phyloP scores from a whole-genome alignment of 2,797 vertebrate species.

The Pangasius sanitwongsei region DNA sequence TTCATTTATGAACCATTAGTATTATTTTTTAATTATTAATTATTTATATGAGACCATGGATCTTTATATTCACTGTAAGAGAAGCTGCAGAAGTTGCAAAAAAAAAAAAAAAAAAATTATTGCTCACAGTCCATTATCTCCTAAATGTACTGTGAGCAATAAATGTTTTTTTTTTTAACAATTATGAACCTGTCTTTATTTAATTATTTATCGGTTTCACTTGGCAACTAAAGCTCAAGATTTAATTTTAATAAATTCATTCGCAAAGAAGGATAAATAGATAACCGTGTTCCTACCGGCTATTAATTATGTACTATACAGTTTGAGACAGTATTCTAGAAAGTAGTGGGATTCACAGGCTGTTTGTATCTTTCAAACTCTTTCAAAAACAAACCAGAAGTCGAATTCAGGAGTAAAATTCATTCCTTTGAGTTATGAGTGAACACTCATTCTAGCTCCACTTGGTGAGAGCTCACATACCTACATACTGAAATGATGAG shows the following conservation, averaged over 20 bases:
- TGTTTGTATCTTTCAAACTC: background rate
- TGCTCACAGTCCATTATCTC: background rate
- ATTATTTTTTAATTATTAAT: no score
- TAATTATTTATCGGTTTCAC: background rate
- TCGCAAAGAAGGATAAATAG: background rate
- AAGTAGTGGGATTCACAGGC: background rate
- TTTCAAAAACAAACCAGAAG: background rate
- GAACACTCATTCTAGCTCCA: no score
- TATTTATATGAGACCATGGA: background rate
- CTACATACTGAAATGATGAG: background rate
- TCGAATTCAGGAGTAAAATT: background rate
- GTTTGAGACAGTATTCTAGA: constrained; percentile 35
- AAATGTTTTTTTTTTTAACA: background rate
- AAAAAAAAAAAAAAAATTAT: no score
- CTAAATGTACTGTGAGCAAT: background rate
- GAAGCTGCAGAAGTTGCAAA: background rate
- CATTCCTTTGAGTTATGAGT: background rate
- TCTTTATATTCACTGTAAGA: background rate
- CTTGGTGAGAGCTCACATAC: constrained; percentile 16
- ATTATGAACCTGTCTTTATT: background rate
- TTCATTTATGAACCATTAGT: background rate
- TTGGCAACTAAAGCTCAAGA: background rate
- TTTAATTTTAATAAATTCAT: background rate
- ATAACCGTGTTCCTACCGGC: background rate
- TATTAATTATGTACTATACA: background rate